A percentile compares a stretch with the other conserved stretches of the same genome.
phyloP scores from a whole-genome alignment of 2,113 vertebrate species.

The Melanotaenia duboulayi region DNA sequence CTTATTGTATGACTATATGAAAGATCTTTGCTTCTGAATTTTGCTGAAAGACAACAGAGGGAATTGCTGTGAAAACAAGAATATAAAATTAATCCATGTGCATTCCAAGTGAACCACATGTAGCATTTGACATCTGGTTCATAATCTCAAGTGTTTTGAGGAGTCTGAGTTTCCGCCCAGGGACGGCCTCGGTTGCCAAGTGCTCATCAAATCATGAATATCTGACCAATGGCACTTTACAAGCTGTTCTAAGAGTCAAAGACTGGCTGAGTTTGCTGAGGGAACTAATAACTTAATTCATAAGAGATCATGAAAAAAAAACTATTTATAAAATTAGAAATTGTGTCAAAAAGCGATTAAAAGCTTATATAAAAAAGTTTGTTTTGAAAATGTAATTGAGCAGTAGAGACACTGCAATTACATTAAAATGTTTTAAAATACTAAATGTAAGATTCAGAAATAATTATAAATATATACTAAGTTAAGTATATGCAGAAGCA shows the following conservation, averaged over 20 bases:
- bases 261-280: conserved; percentile 12
- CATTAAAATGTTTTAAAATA: too few relatives aligned
- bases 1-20: neutral
- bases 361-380: too few relatives aligned
- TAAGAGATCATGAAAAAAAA: neutral
- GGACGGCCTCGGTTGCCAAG: conserved; percentile 41
- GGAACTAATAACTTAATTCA: neutral
- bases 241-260: conserved; percentile 4
- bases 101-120: conserved; percentile 49
- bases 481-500: neutral
- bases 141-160: conserved; percentile 38
- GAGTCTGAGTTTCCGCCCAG: conserved; percentile 40
- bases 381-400: too few relatives aligned
- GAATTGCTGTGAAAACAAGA: conserved; percentile 25
- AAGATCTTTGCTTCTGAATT: conserved; percentile 35
- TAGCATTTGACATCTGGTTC: conserved; percentile 62
- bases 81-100: conserved; percentile 50
- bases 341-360: neutral
- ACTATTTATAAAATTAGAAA: neutral
- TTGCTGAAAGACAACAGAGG: conserved; percentile 20
- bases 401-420: neutral
- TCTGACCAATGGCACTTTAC: conserved; percentile 41
- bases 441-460: neutral
- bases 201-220: conserved; percentile 49
- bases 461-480: too few relatives aligned